Evolutionary conservation across 2,888 invertebrate genomes (phyloP), one percentile per base, ranked within the genome.

Genomic region (Capitulum mitella): DNA sequence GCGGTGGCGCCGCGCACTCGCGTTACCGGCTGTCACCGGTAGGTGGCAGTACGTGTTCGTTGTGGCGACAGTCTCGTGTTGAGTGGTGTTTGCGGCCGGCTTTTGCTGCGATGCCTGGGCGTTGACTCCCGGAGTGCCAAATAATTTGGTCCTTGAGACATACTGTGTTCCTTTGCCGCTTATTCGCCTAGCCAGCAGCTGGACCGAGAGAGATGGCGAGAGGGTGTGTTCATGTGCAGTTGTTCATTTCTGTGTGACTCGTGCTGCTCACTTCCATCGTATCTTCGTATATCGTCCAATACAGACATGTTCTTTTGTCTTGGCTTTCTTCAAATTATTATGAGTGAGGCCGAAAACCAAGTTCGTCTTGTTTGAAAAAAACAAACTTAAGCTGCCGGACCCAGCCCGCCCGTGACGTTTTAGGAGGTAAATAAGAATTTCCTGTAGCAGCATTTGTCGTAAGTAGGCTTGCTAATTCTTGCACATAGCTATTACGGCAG

Each of bases 231-330:
- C 58, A 6, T n/a, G 61, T 61, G 32, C 14, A 32, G 34, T 14
- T 64, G 64, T 64, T 64, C 34, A 37, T 37, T 40, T 70, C 0
- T 29, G 37, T 37, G 37, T 40, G 10, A 37, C 1, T 40, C 29
- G 26, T 26, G 40, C 70, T 8, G 70, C 37, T 70, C 70, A 70
- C 70, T 70, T 37, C 22, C 40, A 40, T 70, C 12, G 70, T 70
- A 70, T 37, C 70, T 70, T 26, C 70, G 70, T 70, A 40, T 70
- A 19, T 40, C 22, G 70, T 70, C 70, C 70, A 70, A 70, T 40
- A 70, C 70, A 70, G 26, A 43, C 12, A 12, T 12, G 43, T 43
- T 12, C 12, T 43, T 43, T n/a, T n/a, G n/a, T n/a, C n/a, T n/a
- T n/a, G n/a, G n/a, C n/a, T n/a, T n/a, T n/a, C n/a, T n/a, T n/a